phyloP scores from a whole-genome alignment of 2,113 vertebrate genomes.

The Poeciliopsis prolifica region DNA sequence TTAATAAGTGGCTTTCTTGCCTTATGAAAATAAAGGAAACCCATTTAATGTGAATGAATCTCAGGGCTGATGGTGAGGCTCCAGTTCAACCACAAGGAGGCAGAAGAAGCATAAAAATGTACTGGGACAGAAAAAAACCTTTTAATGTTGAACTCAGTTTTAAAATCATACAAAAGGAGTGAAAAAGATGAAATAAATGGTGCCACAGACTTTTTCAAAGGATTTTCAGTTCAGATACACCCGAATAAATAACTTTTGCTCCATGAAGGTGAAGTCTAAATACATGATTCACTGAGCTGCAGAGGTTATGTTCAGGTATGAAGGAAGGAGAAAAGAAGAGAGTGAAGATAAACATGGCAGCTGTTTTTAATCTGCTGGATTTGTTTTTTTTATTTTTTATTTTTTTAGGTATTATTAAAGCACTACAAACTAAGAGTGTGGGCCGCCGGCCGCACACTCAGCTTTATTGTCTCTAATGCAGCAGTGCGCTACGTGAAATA shows the following conservation, averaged over 20 bases:
- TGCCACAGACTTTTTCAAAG: conserved; percentile 19
- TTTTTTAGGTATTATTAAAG: conserved; percentile 61
- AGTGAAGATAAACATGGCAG: conserved; percentile 47
- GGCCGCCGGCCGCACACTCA: conserved; percentile 25
- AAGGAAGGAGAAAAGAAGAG: conserved; percentile 35
- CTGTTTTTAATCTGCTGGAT: conserved; percentile 40
- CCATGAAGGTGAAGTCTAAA: conserved; percentile 43
- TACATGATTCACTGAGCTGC: conserved; percentile 61
- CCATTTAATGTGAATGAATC: neutral
- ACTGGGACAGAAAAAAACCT: conserved; percentile 44
- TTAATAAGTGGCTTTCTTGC: too few relatives aligned
- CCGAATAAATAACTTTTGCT: conserved; percentile 55
- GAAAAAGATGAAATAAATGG: conserved; percentile 35
- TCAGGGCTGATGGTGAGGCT: conserved; percentile 16
- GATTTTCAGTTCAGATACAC: conserved; percentile 22
- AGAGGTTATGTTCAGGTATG: conserved; percentile 22
- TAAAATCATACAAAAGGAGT: conserved; percentile 68
- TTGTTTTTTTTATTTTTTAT: conserved; percentile 26
- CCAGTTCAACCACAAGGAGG: conserved; percentile 27
- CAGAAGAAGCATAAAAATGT: conserved; percentile 25
- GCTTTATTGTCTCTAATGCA: conserved; percentile 68
- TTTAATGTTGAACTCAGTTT: conserved; percentile 71
- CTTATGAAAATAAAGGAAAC: too few relatives aligned
- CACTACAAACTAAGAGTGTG: conserved; percentile 64
- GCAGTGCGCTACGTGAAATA: conserved; percentile 64